Base-by-base conservation (phyloP, 2,888 invertebrate genomes). In the Pandemis cinnamomeana region DNA sequence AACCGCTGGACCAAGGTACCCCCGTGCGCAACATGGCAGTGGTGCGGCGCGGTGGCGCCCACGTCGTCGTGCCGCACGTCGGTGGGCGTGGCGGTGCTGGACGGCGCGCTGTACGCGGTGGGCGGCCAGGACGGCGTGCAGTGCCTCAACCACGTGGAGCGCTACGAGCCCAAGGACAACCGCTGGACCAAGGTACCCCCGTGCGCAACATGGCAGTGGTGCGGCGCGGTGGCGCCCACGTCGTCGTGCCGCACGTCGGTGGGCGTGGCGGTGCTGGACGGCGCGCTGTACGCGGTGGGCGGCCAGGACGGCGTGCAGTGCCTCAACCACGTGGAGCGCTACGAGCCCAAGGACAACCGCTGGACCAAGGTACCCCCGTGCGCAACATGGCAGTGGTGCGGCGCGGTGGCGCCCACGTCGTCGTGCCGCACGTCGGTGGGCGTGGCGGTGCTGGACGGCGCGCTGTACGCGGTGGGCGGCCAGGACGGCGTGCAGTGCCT, bases 351-450 rank as follows among this genome's bases (percentile, higher is more conserved):
- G n/a, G n/a, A n/a, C n/a, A n/a, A n/a, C n/a, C n/a, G n/a, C n/a
- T n/a, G n/a, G n/a, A n/a, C n/a, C n/a, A n/a, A n/a, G n/a, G n/a
- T n/a, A n/a, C n/a, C n/a, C n/a, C n/a, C n/a, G n/a, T n/a, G n/a
- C n/a, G n/a, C n/a, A n/a, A n/a, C n/a, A n/a, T n/a, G n/a, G 13
- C 82, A 99, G 93, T 99, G 99, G 99, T 98, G 98, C 75, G 98
- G 98, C 85, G 99, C 99, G 85, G 99, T 99, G 68, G 99, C 99
- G 3, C 99, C 99, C 0, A 99, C 99, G 64, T 99, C 99, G 66
- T 99, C 99, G n/a, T 99, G 99, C 88, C 96, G 99, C 78, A 99
- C 99, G 36, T 98, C 98, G 83, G 99, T 99, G 66, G 99, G 99
- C 64, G 99, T 99, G 72, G 99, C 99, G 0, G 99, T 99, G 58